Percentiles rank a stretch among this genome's conserved stretches.
phyloP scores from a whole-genome alignment of 1,140 invertebrate genomes.

The Cataglyphis hispanica region DNA sequence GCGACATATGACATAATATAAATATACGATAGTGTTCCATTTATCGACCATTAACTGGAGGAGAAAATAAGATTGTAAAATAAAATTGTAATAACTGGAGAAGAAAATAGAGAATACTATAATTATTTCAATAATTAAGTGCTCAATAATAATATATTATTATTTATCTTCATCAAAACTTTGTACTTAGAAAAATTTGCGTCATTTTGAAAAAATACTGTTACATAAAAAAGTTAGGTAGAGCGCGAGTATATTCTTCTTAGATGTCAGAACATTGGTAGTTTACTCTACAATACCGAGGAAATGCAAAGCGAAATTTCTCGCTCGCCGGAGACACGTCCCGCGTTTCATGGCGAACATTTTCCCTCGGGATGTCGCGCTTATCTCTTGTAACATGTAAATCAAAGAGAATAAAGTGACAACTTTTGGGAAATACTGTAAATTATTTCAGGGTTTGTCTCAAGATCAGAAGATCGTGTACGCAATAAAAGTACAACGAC shows the following conservation, averaged over 20 bases:
- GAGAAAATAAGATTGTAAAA: slow-evolving; percentile 26
- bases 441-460: slow-evolving; percentile 24
- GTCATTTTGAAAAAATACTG: not conserved
- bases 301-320: slow-evolving; percentile 31
- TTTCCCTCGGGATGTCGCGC: slow-evolving; percentile 25
- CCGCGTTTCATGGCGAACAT: slow-evolving; percentile 31
- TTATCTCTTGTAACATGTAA: slow-evolving; percentile 44
- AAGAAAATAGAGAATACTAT: slow-evolving; percentile 11
- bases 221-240: not conserved
- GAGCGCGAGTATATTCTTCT: not conserved
- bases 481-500: slow-evolving; percentile 29
- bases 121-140: not conserved
- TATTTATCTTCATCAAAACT: not conserved
- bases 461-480: not conserved
- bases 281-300: not conserved
- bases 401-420: slow-evolving; percentile 49
- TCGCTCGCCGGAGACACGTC: slow-evolving; percentile 19
- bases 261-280: not conserved
- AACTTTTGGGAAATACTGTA: slow-evolving; percentile 30
- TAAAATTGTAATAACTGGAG: not conserved
- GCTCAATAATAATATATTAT: not conserved
- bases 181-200: not conserved
- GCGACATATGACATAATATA: not conserved
- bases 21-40: not conserved
- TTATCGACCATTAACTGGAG: slow-evolving; percentile 20